These are phyloP conservation scores for Nothobranchius furzeri DNA, from an alignment of 2,113 vertebrate species.

Conservation along the genomic window DNA sequence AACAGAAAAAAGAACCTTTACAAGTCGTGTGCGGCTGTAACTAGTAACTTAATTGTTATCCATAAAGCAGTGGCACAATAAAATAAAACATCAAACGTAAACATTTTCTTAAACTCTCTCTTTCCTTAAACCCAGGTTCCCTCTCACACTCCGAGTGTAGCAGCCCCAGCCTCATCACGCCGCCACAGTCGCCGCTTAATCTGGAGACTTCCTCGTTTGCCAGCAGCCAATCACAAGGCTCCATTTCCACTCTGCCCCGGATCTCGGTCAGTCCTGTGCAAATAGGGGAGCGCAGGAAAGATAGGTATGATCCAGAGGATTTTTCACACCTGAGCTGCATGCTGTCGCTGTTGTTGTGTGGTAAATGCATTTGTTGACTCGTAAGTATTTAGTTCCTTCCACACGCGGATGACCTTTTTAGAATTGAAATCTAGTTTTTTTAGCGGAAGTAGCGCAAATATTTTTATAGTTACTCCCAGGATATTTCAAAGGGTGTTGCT, in stretches of 20 bases:
- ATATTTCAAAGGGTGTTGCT: slow-evolving; percentile 60
- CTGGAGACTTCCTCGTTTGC: slow-evolving; percentile 90
- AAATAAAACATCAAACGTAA: no score
- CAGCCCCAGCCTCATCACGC: slow-evolving; percentile 92
- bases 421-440: background rate
- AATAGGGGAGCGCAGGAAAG: slow-evolving; percentile 90
- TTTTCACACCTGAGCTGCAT: background rate
- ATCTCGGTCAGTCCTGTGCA: slow-evolving; percentile 92
- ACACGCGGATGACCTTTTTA: background rate
- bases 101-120: background rate
- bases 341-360: no score
- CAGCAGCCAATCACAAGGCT: slow-evolving; percentile 93
- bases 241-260: slow-evolving; percentile 89
- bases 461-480: background rate
- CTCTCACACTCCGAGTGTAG: slow-evolving; percentile 95
- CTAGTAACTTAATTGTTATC: no score
- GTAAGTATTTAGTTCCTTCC: no score
- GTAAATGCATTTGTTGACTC: no score
- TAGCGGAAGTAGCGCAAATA: no score
- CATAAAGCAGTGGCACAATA: no score
- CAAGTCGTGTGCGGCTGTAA: no score
- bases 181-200: slow-evolving; percentile 93
- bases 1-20: no score
- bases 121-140: slow-evolving; percentile 79
- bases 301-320: slow-evolving; percentile 81